Conservation (phyloP, 2,888 invertebrate genomes). For the Iselma pallidipennis region DNA sequence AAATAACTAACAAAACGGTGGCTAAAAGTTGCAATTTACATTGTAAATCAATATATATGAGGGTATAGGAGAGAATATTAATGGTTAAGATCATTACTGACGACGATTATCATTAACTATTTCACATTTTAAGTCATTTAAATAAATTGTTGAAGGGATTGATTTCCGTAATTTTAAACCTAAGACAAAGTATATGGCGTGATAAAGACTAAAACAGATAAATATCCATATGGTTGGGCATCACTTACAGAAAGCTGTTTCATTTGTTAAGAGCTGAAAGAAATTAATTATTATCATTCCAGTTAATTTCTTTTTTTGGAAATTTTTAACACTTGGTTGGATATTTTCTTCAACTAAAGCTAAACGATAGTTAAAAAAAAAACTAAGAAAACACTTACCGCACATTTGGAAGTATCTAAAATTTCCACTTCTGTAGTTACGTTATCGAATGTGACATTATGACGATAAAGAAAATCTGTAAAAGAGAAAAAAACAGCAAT, state of each 20-base stretch:
- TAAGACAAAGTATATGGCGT: background rate
- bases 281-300: too few species aligned
- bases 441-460: slow-evolving; percentile 77
- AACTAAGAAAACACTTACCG: slow-evolving; percentile 70
- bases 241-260: too few species aligned
- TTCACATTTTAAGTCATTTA: background rate
- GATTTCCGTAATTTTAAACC: slow-evolving; percentile 2
- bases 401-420: slow-evolving; percentile 79
- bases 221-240: too few species aligned
- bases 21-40: background rate
- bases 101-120: slow-evolving; percentile 1
- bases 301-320: too few species aligned
- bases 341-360: too few species aligned
- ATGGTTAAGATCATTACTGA: background rate
- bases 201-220: too few species aligned
- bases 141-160: slow-evolving; percentile 1
- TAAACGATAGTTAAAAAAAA: too few species aligned
- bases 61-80: background rate
- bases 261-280: too few species aligned
- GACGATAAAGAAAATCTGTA: slow-evolving; percentile 80
- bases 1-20: background rate
- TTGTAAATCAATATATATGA: background rate
- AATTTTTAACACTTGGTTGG: too few species aligned
- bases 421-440: slow-evolving; percentile 79
- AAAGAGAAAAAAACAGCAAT: slow-evolving; percentile 50